Evolutionary conservation across 64 coral and sea anemone species (phyloP).

Genomic region (Dendronephthya gigantea): DNA sequence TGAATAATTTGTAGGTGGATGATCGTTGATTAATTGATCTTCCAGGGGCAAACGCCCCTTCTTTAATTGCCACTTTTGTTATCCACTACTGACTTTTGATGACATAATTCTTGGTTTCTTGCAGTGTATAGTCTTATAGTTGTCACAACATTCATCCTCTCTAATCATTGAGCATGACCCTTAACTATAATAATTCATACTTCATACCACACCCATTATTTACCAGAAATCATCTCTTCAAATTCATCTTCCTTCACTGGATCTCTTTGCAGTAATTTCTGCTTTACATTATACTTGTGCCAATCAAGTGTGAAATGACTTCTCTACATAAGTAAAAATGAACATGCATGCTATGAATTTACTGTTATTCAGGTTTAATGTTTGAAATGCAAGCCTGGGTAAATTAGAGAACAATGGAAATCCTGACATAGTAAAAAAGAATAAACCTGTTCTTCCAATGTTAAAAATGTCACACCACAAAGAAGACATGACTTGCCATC

Average conservation of each 20-base stretch:
- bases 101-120: no score
- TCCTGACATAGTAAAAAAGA: background rate
- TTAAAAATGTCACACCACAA: background rate
- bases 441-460: background rate
- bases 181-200: no score
- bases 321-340: conserved; percentile 37
- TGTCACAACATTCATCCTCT: no score
- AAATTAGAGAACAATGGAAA: background rate
- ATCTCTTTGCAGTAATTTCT: conserved; percentile 60
- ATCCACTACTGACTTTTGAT: no score
- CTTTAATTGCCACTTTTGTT: no score
- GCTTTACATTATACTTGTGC: conserved; percentile 91
- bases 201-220: background rate
- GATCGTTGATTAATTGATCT: no score
- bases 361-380: no score
- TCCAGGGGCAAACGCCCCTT: no score
- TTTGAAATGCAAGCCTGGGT: no score
- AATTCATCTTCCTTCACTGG: conserved; percentile 60
- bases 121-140: no score
- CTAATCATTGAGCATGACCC: no score
- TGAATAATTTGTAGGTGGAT: no score
- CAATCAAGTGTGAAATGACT: conserved; percentile 94
- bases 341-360: background rate
- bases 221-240: conserved; percentile 84
- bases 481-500: conserved; percentile 9